Evolutionary conservation across 2,888 invertebrate genomes (phyloP).

Genomic region (Drosophila silvestris): DNA sequence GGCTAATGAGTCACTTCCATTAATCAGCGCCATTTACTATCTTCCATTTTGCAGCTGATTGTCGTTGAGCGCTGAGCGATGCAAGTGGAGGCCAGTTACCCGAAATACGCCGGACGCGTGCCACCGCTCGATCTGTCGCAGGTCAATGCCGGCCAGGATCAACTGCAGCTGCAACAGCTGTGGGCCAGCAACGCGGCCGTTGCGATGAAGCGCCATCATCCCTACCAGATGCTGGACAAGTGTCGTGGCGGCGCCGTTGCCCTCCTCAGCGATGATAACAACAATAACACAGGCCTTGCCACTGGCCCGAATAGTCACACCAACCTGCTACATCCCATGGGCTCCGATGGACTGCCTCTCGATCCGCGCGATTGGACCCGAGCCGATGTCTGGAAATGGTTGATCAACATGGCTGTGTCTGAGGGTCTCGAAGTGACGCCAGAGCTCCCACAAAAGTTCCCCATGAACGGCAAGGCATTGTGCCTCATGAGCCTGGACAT

Average conservation of each 20-base stretch:
- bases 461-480: slow-evolving; percentile 93
- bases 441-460: slow-evolving; percentile 87
- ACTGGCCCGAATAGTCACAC: slow-evolving; percentile 34
- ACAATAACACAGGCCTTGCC: slow-evolving; percentile 52
- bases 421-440: slow-evolving; percentile 85
- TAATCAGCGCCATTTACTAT: slow-evolving; percentile 62
- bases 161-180: slow-evolving; percentile 77
- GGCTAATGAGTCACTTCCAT: slow-evolving; percentile 67
- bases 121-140: slow-evolving; percentile 84
- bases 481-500: slow-evolving; percentile 92
- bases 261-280: slow-evolving; percentile 54
- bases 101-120: slow-evolving; percentile 84
- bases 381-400: slow-evolving; percentile 89
- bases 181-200: slow-evolving; percentile 61
- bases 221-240: slow-evolving; percentile 74
- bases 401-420: slow-evolving; percentile 87
- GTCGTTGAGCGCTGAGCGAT: slow-evolving; percentile 53
- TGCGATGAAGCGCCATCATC: slow-evolving; percentile 71
- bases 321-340: slow-evolving; percentile 66
- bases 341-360: slow-evolving; percentile 85
- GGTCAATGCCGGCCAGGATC: slow-evolving; percentile 80
- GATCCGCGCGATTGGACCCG: slow-evolving; percentile 91
- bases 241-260: slow-evolving; percentile 56
- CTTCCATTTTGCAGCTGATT: slow-evolving; percentile 53
- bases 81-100: slow-evolving; percentile 84